A percentile compares a stretch with the other conserved stretches of the same genome.
Evolutionary conservation across 2,113 vertebrate genomes (phyloP).

Genomic region (Tetraodon nigroviridis): DNA sequence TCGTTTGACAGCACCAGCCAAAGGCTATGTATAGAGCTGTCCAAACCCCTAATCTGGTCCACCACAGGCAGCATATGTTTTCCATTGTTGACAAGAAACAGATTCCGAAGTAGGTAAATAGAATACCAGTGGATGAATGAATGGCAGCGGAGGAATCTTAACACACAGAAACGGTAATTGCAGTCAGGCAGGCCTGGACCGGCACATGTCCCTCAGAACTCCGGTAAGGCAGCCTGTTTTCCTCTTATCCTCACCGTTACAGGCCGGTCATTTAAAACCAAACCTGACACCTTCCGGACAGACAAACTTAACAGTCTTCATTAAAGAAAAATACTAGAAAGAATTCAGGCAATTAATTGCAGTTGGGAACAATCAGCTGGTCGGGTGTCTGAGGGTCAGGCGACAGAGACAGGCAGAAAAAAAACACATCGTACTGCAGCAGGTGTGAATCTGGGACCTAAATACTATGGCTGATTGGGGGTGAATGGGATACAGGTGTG

Average conservation of each 20-base stretch:
- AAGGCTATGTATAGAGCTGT: conserved; percentile 21
- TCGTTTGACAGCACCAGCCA: conserved; percentile 3
- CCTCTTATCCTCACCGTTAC: conserved; percentile 22
- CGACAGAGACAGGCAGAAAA: conserved; percentile 7
- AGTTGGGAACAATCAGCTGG: no score
- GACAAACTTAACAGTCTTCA: no score
- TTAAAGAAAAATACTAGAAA: no score
- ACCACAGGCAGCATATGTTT: conserved; percentile 19
- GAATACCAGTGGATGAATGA: conserved; percentile 41
- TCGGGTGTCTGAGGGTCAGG: no score
- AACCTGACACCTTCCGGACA: conserved; percentile 10
- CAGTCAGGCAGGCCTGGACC: conserved; percentile 64
- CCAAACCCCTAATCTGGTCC: conserved; percentile 19
- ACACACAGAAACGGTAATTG: conserved; percentile 65
- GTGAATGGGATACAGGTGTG: no score
- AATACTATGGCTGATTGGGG: no score
- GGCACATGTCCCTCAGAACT: conserved; percentile 60
- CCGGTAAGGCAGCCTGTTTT: conserved; percentile 63
- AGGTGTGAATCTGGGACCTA: no score
- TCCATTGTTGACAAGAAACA: conserved; percentile 4
- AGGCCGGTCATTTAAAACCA: conserved; percentile 21
- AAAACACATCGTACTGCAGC: no score
- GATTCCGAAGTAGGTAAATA: conserved; percentile 41
- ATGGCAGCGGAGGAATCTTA: conserved; percentile 63
- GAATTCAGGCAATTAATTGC: no score